A percentile compares a stretch with the other conserved stretches of the same genome.
phyloP scores from a whole-genome alignment of 2,113 vertebrate genomes.

The Eolophus roseicapilla region DNA sequence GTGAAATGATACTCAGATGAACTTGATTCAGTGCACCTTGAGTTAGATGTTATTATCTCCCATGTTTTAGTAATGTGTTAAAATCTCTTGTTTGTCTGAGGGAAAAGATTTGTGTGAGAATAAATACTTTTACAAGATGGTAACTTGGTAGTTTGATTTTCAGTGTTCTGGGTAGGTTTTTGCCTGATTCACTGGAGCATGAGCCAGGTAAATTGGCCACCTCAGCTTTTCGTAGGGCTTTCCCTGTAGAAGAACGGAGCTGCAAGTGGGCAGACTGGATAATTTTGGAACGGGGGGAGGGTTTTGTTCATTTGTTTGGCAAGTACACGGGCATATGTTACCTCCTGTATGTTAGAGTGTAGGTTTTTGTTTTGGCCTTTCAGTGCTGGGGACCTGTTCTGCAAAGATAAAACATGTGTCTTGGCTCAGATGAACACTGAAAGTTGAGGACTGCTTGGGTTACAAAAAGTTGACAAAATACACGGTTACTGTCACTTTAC shows the following conservation, averaged over 20 bases:
- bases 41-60: background rate
- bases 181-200: background rate
- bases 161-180: background rate
- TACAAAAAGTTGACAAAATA: background rate
- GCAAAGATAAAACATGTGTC: fast-evolving
- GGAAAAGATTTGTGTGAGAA: background rate
- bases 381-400: background rate
- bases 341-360: fast-evolving
- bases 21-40: background rate
- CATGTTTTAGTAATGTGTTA: fast-evolving
- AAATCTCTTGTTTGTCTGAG: background rate
- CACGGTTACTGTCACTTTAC: background rate
- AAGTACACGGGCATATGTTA: too few species aligned
- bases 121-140: background rate
- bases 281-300: background rate
- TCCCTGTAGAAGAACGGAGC: background rate
- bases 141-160: background rate
- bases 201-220: background rate
- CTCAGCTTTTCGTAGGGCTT: background rate
- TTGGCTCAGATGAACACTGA: fast-evolving
- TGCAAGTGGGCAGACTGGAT: background rate
- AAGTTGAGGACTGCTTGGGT: background rate
- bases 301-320: background rate
- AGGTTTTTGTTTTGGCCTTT: background rate
- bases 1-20: background rate